phyloP scores from a whole-genome alignment of 1,140 invertebrate genomes.

The Eurytemora carolleeae region DNA sequence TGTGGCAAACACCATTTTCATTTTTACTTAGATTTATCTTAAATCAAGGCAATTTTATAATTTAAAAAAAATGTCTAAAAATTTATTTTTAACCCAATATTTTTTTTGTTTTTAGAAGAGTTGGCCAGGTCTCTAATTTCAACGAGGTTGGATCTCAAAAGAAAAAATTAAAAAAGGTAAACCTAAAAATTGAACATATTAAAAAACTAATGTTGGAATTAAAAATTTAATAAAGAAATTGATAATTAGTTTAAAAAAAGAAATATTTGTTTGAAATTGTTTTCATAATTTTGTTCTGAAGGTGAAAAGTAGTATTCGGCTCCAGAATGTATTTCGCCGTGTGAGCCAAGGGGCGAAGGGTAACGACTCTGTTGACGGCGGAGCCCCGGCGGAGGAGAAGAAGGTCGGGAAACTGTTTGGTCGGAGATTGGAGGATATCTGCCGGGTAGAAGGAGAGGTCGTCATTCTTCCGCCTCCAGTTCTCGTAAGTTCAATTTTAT shows the following conservation, averaged over 20 bases:
- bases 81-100: not conserved
- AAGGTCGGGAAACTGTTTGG: conserved; percentile 8
- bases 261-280: too few relatives aligned
- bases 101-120: conserved; percentile 13
- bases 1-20: too few relatives aligned
- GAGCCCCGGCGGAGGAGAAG: not conserved
- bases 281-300: too few relatives aligned
- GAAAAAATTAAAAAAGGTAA: conserved; percentile 13
- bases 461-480: not conserved
- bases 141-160: conserved; percentile 1
- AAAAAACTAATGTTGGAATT: too few relatives aligned
- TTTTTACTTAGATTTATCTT: too few relatives aligned
- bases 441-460: not conserved
- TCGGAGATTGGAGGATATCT: conserved; percentile 1
- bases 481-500: conserved; percentile 12
- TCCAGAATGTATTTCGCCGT: conserved; percentile 6
- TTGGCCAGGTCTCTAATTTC: not conserved
- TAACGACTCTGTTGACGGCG: not conserved
- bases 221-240: too few relatives aligned
- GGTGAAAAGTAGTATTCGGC: conserved; percentile 1
- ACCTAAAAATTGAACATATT: too few relatives aligned
- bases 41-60: too few relatives aligned
- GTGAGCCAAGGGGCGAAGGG: not conserved
- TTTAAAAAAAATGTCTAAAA: not conserved
- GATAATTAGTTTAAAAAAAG: too few relatives aligned